Base-by-base conservation (phyloP, 1,140 invertebrate genomes). In the Drosophila mauritiana region DNA sequence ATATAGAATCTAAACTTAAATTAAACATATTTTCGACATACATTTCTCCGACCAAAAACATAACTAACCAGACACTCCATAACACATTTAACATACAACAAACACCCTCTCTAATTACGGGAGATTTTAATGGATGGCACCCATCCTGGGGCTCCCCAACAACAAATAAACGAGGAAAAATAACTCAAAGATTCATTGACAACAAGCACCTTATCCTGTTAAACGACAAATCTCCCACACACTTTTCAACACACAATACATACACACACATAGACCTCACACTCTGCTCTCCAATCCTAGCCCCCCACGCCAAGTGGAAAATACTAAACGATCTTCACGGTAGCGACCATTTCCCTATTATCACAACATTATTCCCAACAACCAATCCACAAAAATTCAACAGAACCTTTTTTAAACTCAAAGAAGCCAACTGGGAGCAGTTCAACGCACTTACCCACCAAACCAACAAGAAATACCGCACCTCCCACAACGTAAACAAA, bases 281-380 rank as follows among this genome's bases (percentile, higher is more conserved):
- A 43, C 40, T 43, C 15, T 43, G 40, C 40, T 43, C 40, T 17
- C n/a, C 40, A 43, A 43, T 54, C 37, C n/a, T 37, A 13, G 45
- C 54, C n/a, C 53, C 36, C 0, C 72, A 46, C 53, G 8, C 52
- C 2, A 67, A 48, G 7, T 79, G 65, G 64, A 17, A 74, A 53
- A 65, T 64, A 54, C 48, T 59, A 10, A 40, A 65, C 34, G 55
- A 74, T 12, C 51, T 74, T 2, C 51, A 75, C 17, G 17, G 17
- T 17, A 17, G 17, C 17, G 17, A 17, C 17, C 17, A 17, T 17
- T 17, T 17, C 17, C 15, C 65, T 64, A 75, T 70, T 40, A 17
- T 70, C 17, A 17, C 17, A 17, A 17, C 15, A 59, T 15, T 75
- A 27, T 70, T 64, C n/a, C 46, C 54, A 48, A 13, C 53, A 7